These are phyloP conservation scores for Carettochelys insculpta DNA, from an alignment of 2,113 vertebrate species.

Conservation along the genomic window DNA sequence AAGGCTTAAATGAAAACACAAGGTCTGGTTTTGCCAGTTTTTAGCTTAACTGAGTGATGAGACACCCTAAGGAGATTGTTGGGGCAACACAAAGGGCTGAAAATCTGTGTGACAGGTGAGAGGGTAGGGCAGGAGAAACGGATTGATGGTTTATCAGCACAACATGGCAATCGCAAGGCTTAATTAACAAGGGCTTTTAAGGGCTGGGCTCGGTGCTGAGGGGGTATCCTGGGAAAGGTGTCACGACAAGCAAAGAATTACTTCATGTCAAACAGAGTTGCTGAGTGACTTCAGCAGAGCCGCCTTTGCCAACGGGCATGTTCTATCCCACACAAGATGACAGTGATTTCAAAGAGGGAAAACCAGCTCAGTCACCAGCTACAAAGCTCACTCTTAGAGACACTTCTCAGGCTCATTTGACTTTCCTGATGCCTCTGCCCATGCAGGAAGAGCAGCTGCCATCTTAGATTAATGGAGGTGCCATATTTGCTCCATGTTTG, in stretches of 20 bases:
- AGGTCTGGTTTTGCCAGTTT: rapidly evolving
- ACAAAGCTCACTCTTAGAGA: rapidly evolving
- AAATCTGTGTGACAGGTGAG: no score
- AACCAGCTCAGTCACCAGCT: rapidly evolving
- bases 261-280: neutral
- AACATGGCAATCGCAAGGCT: rapidly evolving
- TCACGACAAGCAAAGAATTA: neutral
- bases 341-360: neutral
- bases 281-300: neutral
- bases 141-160: neutral
- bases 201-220: no score
- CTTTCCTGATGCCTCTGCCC: rapidly evolving
- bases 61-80: neutral
- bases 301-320: rapidly evolving
- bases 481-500: rapidly evolving
- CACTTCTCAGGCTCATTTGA: neutral
- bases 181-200: rapidly evolving
- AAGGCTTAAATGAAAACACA: neutral
- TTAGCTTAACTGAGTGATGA: rapidly evolving
- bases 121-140: neutral
- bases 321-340: rapidly evolving
- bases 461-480: rapidly evolving
- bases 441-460: neutral
- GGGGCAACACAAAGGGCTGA: neutral
- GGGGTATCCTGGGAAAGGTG: rapidly evolving